Percentiles rank a stretch among this genome's conserved stretches.
These are phyloP conservation scores for Orchesella flavescens DNA, from an alignment of 2,888 invertebrate genomes.

Conservation along the genomic window DNA sequence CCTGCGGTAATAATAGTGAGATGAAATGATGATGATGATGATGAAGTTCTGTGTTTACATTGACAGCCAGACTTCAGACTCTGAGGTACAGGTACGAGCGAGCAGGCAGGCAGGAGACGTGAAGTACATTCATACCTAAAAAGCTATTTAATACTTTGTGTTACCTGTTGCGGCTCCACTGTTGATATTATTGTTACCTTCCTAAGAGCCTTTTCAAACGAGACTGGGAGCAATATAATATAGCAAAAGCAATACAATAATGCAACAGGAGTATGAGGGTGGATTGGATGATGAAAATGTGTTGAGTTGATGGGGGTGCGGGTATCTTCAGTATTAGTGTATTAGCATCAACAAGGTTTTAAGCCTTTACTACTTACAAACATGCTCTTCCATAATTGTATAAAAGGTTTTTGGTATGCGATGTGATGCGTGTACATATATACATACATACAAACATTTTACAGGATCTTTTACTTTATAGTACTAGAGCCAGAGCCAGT, in stretches of 20 bases:
- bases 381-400: too few relatives aligned
- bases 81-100: conserved; percentile 16
- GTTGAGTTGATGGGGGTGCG: conserved; percentile 49
- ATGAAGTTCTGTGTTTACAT: neutral
- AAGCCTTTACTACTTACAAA: neutral
- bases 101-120: too few relatives aligned
- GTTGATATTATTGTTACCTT: conserved; percentile 24
- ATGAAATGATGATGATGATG: conserved; percentile 7
- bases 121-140: too few relatives aligned
- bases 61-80: neutral
- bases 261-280: conserved; percentile 17
- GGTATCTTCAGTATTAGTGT: conserved; percentile 19
- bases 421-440: too few relatives aligned
- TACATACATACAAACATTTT: too few relatives aligned
- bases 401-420: too few relatives aligned
- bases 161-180: conserved; percentile 44
- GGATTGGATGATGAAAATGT: conserved; percentile 27
- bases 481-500: neutral
- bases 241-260: too few relatives aligned
- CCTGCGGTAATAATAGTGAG: conserved; percentile 35
- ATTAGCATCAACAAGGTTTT: conserved; percentile 19
- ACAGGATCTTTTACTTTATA: too few relatives aligned
- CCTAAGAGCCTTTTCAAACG: neutral
- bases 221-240: neutral
- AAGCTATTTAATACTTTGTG: neutral